Evolutionary conservation across 2,888 invertebrate genomes (phyloP).

Genomic region (Xylota sylvarum): DNA sequence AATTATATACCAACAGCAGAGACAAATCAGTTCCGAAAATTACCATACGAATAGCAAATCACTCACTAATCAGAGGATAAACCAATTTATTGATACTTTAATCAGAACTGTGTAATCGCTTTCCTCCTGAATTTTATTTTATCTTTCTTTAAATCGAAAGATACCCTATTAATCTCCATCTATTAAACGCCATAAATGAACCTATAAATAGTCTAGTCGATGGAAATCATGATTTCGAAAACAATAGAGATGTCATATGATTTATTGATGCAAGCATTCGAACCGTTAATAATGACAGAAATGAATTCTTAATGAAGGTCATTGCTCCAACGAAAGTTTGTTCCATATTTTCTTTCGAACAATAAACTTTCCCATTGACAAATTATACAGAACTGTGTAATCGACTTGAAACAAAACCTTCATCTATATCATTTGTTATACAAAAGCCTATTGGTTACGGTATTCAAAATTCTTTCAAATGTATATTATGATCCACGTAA

Average conservation of each 20-base stretch:
- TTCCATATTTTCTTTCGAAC: not conserved
- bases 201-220: not conserved
- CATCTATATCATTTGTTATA: not conserved
- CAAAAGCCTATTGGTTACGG: not conserved
- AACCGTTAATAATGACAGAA: constrained; percentile 16
- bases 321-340: constrained; percentile 22
- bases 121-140: constrained; percentile 4
- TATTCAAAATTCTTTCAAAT: not conserved
- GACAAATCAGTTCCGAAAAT: not conserved
- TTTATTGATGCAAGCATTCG: constrained; percentile 15
- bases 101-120: not conserved
- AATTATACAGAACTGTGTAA: not conserved
- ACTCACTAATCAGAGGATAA: constrained; percentile 14
- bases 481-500: not conserved
- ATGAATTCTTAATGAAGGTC: constrained; percentile 45
- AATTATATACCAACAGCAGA: not conserved
- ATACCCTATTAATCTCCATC: not conserved
- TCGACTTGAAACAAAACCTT: not conserved
- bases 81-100: not conserved
- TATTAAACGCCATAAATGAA: not conserved
- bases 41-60: constrained; percentile 37
- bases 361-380: constrained; percentile 13
- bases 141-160: not conserved
- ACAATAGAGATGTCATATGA: constrained; percentile 1
- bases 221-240: not conserved